phyloP scores from a whole-genome alignment of 53 echinoderm and acorn worm species.

The Echinarachnius parma region DNA sequence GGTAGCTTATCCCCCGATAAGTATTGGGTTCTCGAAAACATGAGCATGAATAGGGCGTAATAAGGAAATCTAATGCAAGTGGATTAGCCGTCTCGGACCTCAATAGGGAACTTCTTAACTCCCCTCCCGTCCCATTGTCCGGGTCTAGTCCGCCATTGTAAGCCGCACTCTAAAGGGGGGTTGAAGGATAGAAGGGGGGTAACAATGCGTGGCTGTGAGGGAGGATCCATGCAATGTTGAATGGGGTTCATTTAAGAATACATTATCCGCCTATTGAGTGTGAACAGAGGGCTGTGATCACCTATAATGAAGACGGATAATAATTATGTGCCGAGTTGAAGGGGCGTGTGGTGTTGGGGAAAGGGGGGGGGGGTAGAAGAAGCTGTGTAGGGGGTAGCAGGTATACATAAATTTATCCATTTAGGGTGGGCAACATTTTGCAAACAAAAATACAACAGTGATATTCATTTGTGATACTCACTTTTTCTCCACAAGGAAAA shows the following conservation, averaged over 20 bases:
- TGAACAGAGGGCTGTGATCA: slow-evolving; percentile 6
- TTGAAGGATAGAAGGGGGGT: background rate
- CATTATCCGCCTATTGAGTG: slow-evolving; percentile 34
- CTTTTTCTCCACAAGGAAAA: too few relatives aligned
- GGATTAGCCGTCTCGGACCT: slow-evolving; percentile 35
- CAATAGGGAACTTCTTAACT: slow-evolving; percentile 16
- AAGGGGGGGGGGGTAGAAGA: background rate
- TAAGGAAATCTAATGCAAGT: slow-evolving; percentile 41
- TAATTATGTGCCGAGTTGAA: slow-evolving; percentile 25
- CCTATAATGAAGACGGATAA: slow-evolving; percentile 2
- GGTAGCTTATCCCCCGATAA: too few relatives aligned
- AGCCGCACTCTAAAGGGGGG: background rate
- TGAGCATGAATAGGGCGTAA: slow-evolving; percentile 15
- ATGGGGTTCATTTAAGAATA: slow-evolving; percentile 43
- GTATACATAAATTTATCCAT: too few relatives aligned
- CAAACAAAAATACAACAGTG: too few relatives aligned
- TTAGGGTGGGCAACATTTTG: too few relatives aligned
- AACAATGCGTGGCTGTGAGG: slow-evolving; percentile 17
- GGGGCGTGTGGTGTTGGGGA: background rate
- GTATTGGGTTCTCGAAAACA: too few relatives aligned
- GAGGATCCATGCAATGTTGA: background rate
- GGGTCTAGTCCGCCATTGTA: background rate
- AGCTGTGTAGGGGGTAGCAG: too few relatives aligned
- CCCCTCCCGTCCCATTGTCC: slow-evolving; percentile 25
- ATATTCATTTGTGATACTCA: too few relatives aligned